A percentile compares a stretch with the other conserved stretches of the same genome.
Evolutionary conservation across 2,888 invertebrate genomes (phyloP).

Genomic region (Dione vanillae): DNA sequence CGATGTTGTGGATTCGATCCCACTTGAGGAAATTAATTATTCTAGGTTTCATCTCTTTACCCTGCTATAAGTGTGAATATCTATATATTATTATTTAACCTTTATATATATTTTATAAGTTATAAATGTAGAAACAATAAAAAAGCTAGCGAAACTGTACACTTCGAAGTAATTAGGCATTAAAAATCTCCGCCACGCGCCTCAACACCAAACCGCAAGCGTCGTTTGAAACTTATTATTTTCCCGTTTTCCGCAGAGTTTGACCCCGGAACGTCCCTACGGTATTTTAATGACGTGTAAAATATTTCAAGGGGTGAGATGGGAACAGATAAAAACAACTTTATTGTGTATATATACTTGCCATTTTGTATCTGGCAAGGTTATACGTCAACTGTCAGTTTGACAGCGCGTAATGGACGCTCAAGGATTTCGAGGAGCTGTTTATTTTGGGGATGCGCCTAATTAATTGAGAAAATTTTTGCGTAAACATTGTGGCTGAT

Average conservation of each 20-base stretch:
- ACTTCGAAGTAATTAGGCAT: constrained; percentile 40
- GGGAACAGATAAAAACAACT: constrained; percentile 46
- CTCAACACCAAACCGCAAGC: constrained; percentile 47
- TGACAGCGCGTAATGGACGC: constrained; percentile 73
- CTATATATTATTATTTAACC: neutral
- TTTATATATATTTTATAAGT: neutral
- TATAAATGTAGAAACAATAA: neutral
- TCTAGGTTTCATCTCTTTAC: too few relatives aligned
- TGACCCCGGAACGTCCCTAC: constrained; percentile 60
- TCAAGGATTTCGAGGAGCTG: constrained; percentile 72
- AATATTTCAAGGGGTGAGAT: constrained; percentile 61
- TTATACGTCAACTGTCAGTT: constrained; percentile 70
- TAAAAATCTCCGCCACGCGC: constrained; percentile 44
- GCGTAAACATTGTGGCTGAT: constrained; percentile 23
- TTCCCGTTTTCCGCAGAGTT: constrained; percentile 74
- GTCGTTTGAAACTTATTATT: constrained; percentile 59
- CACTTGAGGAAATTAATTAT: too few relatives aligned
- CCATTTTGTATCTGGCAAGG: constrained; percentile 49
- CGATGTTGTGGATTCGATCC: too few relatives aligned
- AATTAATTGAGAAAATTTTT: constrained; percentile 37
- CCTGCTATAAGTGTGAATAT: too few relatives aligned
- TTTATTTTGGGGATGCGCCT: constrained; percentile 52
- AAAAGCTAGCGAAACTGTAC: neutral
- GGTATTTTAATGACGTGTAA: constrained; percentile 73
- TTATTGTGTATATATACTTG: constrained; percentile 38